These are phyloP conservation scores for Perizoma flavofasciatum DNA, from an alignment of 2,888 invertebrate genomes.

Conservation along the genomic window DNA sequence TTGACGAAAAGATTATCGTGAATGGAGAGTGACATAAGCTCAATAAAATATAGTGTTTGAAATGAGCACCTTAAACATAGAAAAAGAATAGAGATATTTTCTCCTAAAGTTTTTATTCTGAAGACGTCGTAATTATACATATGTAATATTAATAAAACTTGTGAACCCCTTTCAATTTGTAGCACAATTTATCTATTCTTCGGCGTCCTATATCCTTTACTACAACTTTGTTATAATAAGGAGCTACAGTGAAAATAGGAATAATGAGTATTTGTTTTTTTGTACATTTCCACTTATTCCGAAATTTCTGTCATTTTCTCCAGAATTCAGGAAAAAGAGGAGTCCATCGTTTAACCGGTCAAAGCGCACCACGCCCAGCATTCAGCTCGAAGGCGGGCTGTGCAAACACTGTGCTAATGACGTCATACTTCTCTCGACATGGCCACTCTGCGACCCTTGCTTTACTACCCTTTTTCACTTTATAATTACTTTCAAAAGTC, in stretches of 20 bases:
- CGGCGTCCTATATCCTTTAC: too few relatives aligned
- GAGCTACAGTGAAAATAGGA: too few relatives aligned
- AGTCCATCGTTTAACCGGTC: slow-evolving; percentile 26
- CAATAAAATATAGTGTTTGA: not conserved
- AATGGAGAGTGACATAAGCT: not conserved
- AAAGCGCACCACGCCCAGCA: slow-evolving; percentile 64
- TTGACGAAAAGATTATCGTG: slow-evolving; percentile 5
- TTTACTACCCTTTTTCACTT: slow-evolving; percentile 24
- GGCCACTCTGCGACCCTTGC: slow-evolving; percentile 68
- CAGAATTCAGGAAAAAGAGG: slow-evolving; percentile 11
- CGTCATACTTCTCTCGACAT: slow-evolving; percentile 75
- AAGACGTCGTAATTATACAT: too few relatives aligned
- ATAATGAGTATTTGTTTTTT: too few relatives aligned
- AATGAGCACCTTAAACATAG: too few relatives aligned
- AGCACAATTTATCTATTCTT: too few relatives aligned
- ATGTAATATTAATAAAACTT: too few relatives aligned
- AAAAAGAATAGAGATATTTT: too few relatives aligned
- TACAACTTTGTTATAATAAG: too few relatives aligned
- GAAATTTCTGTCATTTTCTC: slow-evolving; percentile 13
- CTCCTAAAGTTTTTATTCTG: too few relatives aligned
- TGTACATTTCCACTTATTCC: slow-evolving; percentile 25
- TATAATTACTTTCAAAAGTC: slow-evolving; percentile 39
- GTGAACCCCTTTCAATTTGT: too few relatives aligned
- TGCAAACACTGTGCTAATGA: slow-evolving; percentile 76
- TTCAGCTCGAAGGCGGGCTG: slow-evolving; percentile 73